Percentiles rank a stretch among this genome's conserved stretches.
These are phyloP conservation scores for Python bivittatus DNA, from an alignment of 2,113 vertebrate species.

Conservation along the genomic window DNA sequence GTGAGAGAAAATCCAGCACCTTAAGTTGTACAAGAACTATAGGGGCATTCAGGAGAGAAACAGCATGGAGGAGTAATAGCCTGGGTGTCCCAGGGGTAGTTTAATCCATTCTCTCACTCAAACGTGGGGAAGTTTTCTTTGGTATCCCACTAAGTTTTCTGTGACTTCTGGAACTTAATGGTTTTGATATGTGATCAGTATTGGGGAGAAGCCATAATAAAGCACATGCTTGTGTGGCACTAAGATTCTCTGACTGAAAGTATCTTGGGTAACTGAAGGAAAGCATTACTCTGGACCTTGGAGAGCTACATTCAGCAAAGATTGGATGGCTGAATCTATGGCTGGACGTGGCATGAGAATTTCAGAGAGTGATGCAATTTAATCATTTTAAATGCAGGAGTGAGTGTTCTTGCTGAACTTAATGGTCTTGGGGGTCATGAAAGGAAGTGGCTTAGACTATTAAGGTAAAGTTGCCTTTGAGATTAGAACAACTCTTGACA, in stretches of 20 bases:
- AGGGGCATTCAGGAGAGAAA: background rate
- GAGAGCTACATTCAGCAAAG: background rate
- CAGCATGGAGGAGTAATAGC: background rate
- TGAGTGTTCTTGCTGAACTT: background rate
- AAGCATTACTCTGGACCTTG: background rate
- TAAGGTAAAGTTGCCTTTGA: background rate
- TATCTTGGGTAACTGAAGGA: background rate
- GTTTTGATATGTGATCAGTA: background rate
- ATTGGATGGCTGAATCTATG: background rate
- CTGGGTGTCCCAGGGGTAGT: background rate
- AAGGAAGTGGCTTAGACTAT: background rate
- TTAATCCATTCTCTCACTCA: background rate
- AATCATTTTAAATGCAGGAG: background rate
- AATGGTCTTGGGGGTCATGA: background rate
- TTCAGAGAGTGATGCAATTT: background rate
- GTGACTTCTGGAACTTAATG: background rate
- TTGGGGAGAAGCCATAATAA: background rate
- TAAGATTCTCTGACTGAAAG: background rate
- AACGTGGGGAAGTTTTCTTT: background rate
- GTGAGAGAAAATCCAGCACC: background rate
- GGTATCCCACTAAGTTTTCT: background rate
- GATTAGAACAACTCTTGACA: background rate
- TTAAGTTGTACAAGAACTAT: background rate
- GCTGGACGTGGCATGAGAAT: background rate
- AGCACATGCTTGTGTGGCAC: background rate